Evolutionary conservation across 2,888 invertebrate species (phyloP).

Genomic region (Caenorhabditis sulstoni): DNA sequence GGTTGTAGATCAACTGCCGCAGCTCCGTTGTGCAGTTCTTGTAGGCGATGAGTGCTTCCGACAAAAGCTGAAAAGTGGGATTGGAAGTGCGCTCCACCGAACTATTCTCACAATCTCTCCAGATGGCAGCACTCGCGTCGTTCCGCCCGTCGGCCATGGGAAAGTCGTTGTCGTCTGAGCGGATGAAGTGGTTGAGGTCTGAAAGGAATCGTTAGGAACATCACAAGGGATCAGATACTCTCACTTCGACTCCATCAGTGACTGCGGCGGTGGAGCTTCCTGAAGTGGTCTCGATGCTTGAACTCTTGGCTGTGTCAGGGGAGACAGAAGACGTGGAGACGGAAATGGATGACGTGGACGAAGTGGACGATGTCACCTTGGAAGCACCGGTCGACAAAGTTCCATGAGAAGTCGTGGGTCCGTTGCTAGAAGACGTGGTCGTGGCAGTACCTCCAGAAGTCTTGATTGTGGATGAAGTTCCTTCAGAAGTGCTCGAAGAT

Average conservation of each 20-base stretch:
- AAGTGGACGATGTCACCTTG: too few species aligned
- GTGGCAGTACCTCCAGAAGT: too few species aligned
- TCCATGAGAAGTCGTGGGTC: too few species aligned
- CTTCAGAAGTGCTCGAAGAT: neutral
- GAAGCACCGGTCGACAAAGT: too few species aligned
- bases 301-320: too few species aligned
- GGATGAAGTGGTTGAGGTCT: neutral
- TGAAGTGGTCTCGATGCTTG: neutral
- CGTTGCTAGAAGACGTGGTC: too few species aligned
- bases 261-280: neutral
- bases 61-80: constrained; percentile 19
- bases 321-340: too few species aligned
- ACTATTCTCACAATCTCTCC: constrained; percentile 32
- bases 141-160: constrained; percentile 39
- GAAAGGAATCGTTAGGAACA: neutral
- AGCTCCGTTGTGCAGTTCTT: constrained; percentile 34
- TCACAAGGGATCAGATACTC: too few species aligned
- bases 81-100: constrained; percentile 1
- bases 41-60: constrained; percentile 16
- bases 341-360: too few species aligned
- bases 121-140: constrained; percentile 10
- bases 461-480: too few species aligned
- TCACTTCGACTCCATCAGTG: constrained; percentile 24
- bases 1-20: constrained; percentile 23
- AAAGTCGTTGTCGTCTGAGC: constrained; percentile 11